Conservation (phyloP, 2,888 invertebrate species). For the Harpagoxenus sublaevis region DNA sequence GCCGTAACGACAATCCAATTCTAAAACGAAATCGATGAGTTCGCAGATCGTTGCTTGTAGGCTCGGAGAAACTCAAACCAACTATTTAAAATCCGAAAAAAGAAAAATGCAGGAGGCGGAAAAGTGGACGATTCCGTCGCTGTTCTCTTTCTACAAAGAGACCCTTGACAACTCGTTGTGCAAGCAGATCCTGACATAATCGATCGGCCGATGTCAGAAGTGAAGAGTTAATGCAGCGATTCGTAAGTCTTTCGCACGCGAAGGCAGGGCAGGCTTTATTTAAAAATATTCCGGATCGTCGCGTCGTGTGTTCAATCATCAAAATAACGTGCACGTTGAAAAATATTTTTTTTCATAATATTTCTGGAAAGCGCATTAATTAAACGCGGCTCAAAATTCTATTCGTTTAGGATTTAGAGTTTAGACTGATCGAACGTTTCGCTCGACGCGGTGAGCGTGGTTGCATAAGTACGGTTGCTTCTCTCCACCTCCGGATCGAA, state of each 20-base stretch:
- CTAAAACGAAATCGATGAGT: too few species aligned
- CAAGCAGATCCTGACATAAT: conserved; percentile 31
- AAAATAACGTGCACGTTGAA: not conserved
- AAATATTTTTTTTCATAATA: not conserved
- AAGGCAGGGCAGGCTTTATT: not conserved
- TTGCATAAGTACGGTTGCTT: conserved; percentile 56
- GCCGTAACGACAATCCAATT: not conserved
- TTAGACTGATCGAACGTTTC: conserved; percentile 1
- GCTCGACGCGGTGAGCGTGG: not conserved
- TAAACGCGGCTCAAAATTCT: not conserved
- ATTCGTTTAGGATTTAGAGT: not conserved
- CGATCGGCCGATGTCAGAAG: conserved; percentile 9
- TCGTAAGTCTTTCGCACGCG: not conserved
- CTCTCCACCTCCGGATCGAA: conserved; percentile 66
- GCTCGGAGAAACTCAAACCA: not conserved
- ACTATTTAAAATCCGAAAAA: not conserved
- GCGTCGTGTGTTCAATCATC: too few species aligned
- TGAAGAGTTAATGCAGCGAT: conserved; percentile 25
- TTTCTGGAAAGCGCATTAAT: not conserved
- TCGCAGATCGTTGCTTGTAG: not conserved
- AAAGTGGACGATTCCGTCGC: not conserved
- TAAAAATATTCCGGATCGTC: not conserved
- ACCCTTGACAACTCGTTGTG: conserved; percentile 2
- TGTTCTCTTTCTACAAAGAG: not conserved
- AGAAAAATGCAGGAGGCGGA: not conserved